Evolutionary conservation across 2,113 vertebrate genomes (phyloP), one percentile per base, ranked within the genome.

Genomic region (Amazona vittata): DNA sequence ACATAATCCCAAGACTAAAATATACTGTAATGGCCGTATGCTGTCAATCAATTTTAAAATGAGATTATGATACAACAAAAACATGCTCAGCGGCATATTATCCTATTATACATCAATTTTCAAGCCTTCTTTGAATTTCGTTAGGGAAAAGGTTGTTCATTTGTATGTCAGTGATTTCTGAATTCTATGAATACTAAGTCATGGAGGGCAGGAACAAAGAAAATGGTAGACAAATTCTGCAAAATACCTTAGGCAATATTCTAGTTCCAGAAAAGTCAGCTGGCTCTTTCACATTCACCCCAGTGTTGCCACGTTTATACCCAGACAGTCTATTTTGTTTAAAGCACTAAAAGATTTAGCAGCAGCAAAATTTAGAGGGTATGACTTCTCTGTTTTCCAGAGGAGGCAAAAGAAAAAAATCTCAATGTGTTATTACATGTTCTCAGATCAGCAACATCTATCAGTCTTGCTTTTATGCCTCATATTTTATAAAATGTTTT

Each of bases 1-100:
- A 16, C 68, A 73, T 94, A 94, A 97, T 96, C 78, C 76, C 46
- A 70, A 44, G 35, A 86, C 49, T 94, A 71, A 94, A 55, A 69
- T 70, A 50, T 8, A 88, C 59, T 63, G 41, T 49, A 95, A 94
- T 35, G 55, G 75, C 53, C 81, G 91, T 57, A 46, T 60, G 81
- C 24, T 95, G 94, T 79, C 95, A 94, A 69, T 97, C 88, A 96
- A 49, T 31, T 94, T 83, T 77, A 90, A 97, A 95, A 95, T 74
- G 55, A 96, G 86, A 93, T 69, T 57, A 95, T 43, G 52, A 94
- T 77, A 84, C 37, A 93, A 96, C 46, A 94, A 86, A 89, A 96
- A 79, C 33, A 81, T n/a, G 35, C 43, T 83, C 29, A 92, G n/a
- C 59, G 90, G 81, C 49, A 44, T 70, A 81, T 91, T 93, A 81